Evolutionary conservation across 2,113 vertebrate genomes (phyloP), one percentile per base, ranked within the genome.

Genomic region (Athene cunicularia): DNA sequence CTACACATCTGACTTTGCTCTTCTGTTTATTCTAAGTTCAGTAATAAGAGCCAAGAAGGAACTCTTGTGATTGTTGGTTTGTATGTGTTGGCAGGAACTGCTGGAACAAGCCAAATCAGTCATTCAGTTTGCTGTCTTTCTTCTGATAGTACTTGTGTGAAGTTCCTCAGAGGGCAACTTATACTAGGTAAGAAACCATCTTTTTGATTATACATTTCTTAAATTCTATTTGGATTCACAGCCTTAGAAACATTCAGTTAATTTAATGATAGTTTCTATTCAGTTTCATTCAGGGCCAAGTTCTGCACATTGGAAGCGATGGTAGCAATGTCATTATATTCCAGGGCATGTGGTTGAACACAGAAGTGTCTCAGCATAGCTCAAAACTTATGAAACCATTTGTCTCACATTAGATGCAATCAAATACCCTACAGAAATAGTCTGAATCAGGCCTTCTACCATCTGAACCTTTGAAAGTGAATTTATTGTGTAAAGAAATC

Each of bases 301-400:
- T 68, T 73, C 45, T 70, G 45, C 53, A 92, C 45, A 30, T 14
- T 49, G 27, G 52, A 82, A 91, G 81, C 30, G 76, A 91, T 4
- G 2, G 35, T 15, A 90, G 59, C 37, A 90, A 71, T 59, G 37
- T 35, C 30, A 67, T 77, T 80, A 52, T 88, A 35, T 95, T 88
- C 50, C 53, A 80, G 72, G 52, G 47, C 20, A 66, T 22, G 43
- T 4, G 47, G 76, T 92, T 26, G 92, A 94, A 85, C 43, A 37
- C 55, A 88, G 71, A 86, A 81, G 22, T 63, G 56, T 66, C 55
- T 81, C 35, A 90, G 63, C 50, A 83, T 59, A 93, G 50, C 67
- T 86, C 47, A 83, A 80, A 97, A 62, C n/a, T 86, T 92, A 96
- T 88, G 92, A 93, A 96, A 88, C 37, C 27, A 96, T 92, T 92